Evolutionary conservation across 2,888 invertebrate genomes (phyloP), one percentile per base, ranked within the genome.

Genomic region (Pristionchus mayeri): DNA sequence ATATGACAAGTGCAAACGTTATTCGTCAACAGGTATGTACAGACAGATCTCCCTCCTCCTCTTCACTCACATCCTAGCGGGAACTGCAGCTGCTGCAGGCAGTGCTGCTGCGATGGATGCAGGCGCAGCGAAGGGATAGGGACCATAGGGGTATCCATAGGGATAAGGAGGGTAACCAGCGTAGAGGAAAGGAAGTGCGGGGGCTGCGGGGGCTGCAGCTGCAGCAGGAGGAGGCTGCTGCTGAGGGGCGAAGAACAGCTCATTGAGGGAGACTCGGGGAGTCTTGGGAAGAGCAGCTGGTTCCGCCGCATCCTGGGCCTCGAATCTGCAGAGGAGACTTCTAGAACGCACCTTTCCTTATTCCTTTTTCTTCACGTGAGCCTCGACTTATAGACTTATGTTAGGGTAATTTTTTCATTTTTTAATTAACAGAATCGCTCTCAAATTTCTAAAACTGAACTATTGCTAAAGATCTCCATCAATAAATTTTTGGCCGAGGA

Each of bases 191-290:
- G 80, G 48, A 13, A 48, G 48, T 27, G 48, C 48, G 30, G 82
- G 30, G 3, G 82, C 67, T 27, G 82, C 67, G n/a, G 82, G 44
- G 30, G 82, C 21, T 16, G 82, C 67, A 21, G 82, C 67, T n/a
- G 82, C 27, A 0, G 34, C 63, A 21, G 82, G 21, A 27, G 83
- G n/a, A 30, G 63, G 44, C 7, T 63, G 37, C 4, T 21, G 50
- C 34, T 30, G 71, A 16, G 13, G 75, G 21, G 52, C 75, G 75
- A 84, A 84, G 84, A 27, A 84, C 71, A 75, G 71, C 9, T 84
- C 84, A 40, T 84, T 84, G 52, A 84, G 84, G 6, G 84, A 84
- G 52, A 84, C 52, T 3, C 75, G 71, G 4, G 84, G 84, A 30
- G 84, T 52, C 34, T 54, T 50, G 84, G 84, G 84, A 2, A 84